Percentiles rank a stretch among this genome's conserved stretches.
Conservation (phyloP, 2,113 vertebrate genomes). For the Burhinus bistriatus region DNA sequence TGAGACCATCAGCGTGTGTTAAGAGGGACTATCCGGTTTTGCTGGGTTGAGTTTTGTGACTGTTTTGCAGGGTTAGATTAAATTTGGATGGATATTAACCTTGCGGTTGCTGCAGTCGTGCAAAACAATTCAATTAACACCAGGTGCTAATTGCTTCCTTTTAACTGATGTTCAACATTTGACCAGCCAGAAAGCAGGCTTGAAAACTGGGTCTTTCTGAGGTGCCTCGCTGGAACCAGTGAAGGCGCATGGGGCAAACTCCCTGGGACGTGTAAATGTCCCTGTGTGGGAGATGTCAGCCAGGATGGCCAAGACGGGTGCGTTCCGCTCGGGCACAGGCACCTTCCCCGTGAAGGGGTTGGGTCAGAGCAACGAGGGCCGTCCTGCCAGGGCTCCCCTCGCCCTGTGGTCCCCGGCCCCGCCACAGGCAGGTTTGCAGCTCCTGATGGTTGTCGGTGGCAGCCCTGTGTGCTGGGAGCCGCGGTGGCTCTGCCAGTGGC, state of each 20-base stretch:
- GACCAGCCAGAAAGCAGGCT: neutral
- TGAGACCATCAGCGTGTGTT: neutral
- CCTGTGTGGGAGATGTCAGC: neutral
- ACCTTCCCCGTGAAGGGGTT: neutral
- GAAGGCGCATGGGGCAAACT: neutral
- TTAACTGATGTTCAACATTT: neutral
- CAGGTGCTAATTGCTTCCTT: neutral
- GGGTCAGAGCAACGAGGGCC: neutral
- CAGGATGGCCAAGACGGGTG: neutral
- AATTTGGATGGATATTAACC: neutral
- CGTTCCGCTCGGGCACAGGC: accelerated
- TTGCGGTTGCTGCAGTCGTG: neutral
- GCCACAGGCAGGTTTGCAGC: neutral
- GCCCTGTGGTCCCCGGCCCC: neutral
- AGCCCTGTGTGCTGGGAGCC: neutral
- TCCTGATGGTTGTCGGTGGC: neutral
- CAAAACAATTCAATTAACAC: neutral
- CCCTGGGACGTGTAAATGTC: neutral
- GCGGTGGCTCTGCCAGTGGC: neutral
- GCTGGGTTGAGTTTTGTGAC: neutral
- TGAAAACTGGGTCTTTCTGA: neutral
- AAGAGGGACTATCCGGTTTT: neutral
- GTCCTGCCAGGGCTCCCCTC: neutral
- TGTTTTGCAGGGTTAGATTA: neutral
- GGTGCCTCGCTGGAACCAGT: accelerated